Percentiles rank a stretch among this genome's conserved stretches.
Conservation (phyloP, 2,888 invertebrate species). For the Scelioninae gen. 2 region DNA sequence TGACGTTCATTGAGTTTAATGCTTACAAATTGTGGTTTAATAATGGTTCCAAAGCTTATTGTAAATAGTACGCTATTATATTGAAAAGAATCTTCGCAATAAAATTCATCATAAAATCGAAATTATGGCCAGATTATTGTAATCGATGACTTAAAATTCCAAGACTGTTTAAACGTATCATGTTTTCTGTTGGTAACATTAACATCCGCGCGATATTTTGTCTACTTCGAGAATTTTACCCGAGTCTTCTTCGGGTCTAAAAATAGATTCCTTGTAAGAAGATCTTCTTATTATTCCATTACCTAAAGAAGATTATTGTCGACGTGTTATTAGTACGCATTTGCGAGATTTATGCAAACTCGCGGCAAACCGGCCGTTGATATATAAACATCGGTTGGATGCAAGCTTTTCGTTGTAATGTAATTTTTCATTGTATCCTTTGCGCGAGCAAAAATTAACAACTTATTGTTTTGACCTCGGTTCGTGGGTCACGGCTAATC, state of each 20-base stretch:
- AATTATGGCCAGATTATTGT: too few species aligned
- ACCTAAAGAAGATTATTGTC: conserved; percentile 38
- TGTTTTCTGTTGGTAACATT: background rate
- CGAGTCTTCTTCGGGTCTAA: background rate
- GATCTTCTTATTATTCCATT: conserved; percentile 33
- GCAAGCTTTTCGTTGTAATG: conserved; percentile 46
- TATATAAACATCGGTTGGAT: conserved; percentile 33
- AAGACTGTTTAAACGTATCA: background rate
- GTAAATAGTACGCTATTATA: too few species aligned
- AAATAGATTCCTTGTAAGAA: conserved; percentile 4
- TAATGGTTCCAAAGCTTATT: too few species aligned
- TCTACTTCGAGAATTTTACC: background rate
- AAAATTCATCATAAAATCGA: too few species aligned
- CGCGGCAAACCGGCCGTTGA: conserved; percentile 18
- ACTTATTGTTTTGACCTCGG: conserved; percentile 45
- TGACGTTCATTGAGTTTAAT: too few species aligned
- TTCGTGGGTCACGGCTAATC: conserved; percentile 47
- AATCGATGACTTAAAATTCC: conserved; percentile 13
- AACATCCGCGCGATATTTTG: conserved; percentile 6
- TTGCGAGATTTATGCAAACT: conserved; percentile 53
- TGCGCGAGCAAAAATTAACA: conserved; percentile 38
- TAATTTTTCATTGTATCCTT: conserved; percentile 41
- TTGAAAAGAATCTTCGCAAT: too few species aligned
- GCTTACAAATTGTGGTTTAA: too few species aligned
- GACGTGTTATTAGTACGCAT: conserved; percentile 35